Base-by-base conservation (phyloP, 2,888 invertebrate species). In the Bellardia bayeri region DNA sequence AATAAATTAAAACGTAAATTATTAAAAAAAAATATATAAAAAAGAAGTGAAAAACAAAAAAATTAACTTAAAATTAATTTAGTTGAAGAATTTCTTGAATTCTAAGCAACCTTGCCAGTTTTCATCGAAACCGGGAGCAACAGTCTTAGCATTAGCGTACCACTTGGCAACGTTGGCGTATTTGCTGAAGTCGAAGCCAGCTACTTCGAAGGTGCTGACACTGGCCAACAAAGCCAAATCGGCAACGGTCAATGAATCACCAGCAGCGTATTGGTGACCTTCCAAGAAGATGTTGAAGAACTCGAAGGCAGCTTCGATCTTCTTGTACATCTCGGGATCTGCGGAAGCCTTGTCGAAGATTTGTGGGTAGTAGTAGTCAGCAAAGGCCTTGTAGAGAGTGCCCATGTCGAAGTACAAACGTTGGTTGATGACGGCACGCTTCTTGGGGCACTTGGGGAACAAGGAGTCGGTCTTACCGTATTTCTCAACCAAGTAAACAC, bases 341-440 rank as follows among this genome's bases (percentile, higher is more conserved):
- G 95, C 95, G 40, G 95, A 95, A 6, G 94, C 94, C 85, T 95
- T 95, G 3, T 94, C 95, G 90, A 96, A 95, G 23, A 96, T 89
- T 91, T 96, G 95, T 40, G 96, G 95, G 91, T 95, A 95, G 91
- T 96, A 96, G 91, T 96, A 96, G 85, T 96, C 96, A 4, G 94
- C 94, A 90, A 97, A 96, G 90, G 96, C 95, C 86, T 95, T 94
- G 93, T 96, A 97, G 6, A 98, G 94, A 0, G 96, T 96, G 37
- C 96, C 97, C 91, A 96, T 95, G 91, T 98, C 97, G 93, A 97
- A 98, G 94, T 96, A 97, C 83, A 98, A 94, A 81, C 96, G 95
- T 91, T 97, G 96, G 93, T 98, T 97, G 69, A 98, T 96, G 2
- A 96, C 82, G 0, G 97, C 98, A 56, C 97, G 95, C 89, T 96